Percentiles rank a stretch among this genome's conserved stretches.
These are phyloP conservation scores for Sepioteuthis lessoniana DNA, from an alignment of 2,888 invertebrate genomes.

Conservation along the genomic window DNA sequence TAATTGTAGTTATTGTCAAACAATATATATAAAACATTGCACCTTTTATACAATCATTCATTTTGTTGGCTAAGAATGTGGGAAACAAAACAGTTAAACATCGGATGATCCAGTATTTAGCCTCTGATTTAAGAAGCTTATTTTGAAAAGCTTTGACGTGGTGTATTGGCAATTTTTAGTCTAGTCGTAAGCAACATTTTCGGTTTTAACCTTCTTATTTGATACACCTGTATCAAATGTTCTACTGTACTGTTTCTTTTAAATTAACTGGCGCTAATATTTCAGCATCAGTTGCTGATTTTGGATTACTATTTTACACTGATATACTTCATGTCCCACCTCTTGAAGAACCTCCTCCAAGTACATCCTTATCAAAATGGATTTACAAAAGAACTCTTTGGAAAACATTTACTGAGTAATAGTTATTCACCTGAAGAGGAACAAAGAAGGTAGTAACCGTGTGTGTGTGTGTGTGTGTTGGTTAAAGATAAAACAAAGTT, in stretches of 20 bases:
- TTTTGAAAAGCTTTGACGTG: neutral
- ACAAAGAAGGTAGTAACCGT: neutral
- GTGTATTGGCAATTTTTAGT: neutral
- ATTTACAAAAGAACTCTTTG: neutral
- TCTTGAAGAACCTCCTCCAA: neutral
- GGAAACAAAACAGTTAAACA: neutral
- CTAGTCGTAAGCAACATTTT: neutral
- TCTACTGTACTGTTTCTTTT: neutral
- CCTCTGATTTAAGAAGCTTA: neutral
- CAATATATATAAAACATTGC: no score
- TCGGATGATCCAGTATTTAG: neutral
- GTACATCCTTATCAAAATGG: neutral
- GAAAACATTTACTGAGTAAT: neutral
- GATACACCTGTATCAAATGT: neutral
- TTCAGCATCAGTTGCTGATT: neutral
- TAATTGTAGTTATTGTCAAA: no score
- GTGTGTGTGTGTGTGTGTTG: neutral
- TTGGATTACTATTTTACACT: neutral
- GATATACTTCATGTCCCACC: neutral
- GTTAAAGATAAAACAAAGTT: neutral
- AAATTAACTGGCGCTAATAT: neutral
- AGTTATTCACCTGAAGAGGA: neutral
- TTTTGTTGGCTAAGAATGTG: neutral
- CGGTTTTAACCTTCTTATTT: neutral
- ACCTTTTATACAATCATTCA: neutral